phyloP scores from a whole-genome alignment of 35 echinoderm and acorn worm species.

The Ptychodera flava region DNA sequence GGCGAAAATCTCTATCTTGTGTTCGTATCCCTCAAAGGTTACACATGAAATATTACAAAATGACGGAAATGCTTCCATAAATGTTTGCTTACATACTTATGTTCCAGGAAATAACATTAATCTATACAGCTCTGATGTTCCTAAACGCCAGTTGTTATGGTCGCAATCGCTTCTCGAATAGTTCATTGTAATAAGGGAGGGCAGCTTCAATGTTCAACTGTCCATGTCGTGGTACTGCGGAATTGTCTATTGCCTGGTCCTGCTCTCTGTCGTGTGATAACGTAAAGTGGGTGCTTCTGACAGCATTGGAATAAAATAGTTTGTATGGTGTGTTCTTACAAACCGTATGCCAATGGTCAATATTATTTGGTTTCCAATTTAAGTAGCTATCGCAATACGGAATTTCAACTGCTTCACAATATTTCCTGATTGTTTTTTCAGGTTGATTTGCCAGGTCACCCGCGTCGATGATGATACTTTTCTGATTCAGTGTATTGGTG shows the following conservation, averaged over 20 bases:
- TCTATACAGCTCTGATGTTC: too few species aligned
- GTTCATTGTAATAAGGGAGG: conserved; percentile 2
- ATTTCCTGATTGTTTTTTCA: conserved; percentile 52
- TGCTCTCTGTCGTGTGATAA: not conserved
- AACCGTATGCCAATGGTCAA: conserved; percentile 19
- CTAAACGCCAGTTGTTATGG: too few species aligned
- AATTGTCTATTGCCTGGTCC: not conserved
- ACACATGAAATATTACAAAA: too few species aligned
- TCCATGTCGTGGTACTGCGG: not conserved
- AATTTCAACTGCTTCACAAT: conserved; percentile 55
- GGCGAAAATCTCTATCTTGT: too few species aligned
- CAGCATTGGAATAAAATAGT: conserved; percentile 24
- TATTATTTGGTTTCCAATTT: conserved; percentile 33
- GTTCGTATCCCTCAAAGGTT: too few species aligned
- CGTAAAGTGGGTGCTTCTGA: conserved; percentile 35
- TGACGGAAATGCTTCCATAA: too few species aligned
- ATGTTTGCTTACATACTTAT: too few species aligned
- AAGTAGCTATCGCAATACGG: conserved; percentile 36
- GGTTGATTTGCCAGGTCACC: conserved; percentile 63
- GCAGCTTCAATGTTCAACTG: not conserved
- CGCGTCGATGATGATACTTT: conserved; percentile 59
- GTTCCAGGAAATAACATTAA: too few species aligned
- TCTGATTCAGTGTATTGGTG: conserved; percentile 32
- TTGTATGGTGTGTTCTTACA: conserved; percentile 10
- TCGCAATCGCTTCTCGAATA: not conserved